Base-by-base conservation (phyloP, 30 jellyfish, hydroid and myxozoan species). In the Aurelia coerulea region DNA sequence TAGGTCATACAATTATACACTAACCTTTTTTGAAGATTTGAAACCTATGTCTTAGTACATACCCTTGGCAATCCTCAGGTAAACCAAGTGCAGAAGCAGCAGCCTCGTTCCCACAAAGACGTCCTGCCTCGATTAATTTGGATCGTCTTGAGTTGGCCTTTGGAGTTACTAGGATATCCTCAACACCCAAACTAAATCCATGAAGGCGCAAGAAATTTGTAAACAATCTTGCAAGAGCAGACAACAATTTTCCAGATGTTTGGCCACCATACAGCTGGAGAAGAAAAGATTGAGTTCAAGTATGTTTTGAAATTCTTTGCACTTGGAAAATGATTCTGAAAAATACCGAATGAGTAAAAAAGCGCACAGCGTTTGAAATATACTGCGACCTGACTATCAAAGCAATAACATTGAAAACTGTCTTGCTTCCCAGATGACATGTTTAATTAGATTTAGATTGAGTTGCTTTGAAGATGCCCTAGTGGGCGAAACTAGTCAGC, bases 181-280 rank as follows among this genome's bases (percentile, higher is more conserved):
- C 95, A 54, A 96, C 96, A 12, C 99, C 99, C 89, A 96, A 68
- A 39, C 97, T 85, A 96, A 96, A 96, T 12, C 99, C 99, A 7
- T 76, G 78, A 53, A 82, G 66, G 58, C 93, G 97, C 53, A 96
- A 85, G 62, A 80, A 93, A 33, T 94, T 85, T 50, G 98, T 88
- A 76, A 92, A 96, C 39, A 92, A 89, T 58, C 99, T 76, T 32
- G 97, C 99, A 33, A 96, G 79, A 2, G 90, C 99, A 37, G 99
- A 92, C 52, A 96, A 67, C 76, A 96, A 85, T 62, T 41, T 62
- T 6, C 98, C 98, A 19, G 98, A 89, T 23, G 90, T 80, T 39
- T 73, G 87, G 14, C 99, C 99, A 71, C 99, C 98, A 79, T 96
- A 96, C 14, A 95, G 73, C 99, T 95, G 52, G 19, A 84, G 85